Evolutionary conservation across 53 echinoderm and acorn worm genomes (phyloP).

Genomic region (Zoroaster sp.): DNA sequence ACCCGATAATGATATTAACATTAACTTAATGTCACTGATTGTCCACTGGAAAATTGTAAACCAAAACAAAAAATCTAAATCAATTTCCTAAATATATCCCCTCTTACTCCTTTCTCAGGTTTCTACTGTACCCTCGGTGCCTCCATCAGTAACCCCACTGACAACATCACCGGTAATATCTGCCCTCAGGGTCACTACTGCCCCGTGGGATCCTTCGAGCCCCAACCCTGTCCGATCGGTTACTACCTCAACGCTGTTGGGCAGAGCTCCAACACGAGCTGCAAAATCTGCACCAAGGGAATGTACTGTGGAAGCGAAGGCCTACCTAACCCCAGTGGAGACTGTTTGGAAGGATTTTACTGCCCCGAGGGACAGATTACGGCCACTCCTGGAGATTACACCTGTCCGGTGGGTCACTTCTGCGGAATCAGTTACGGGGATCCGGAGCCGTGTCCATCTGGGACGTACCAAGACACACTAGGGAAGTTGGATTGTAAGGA

Average conservation of each 20-base stretch:
- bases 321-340: conserved; percentile 69
- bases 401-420: conserved; percentile 91
- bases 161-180: conserved; percentile 89
- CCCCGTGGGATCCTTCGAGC: conserved; percentile 72
- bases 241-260: conserved; percentile 80
- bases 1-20: too few relatives aligned
- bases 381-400: conserved; percentile 69
- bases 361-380: conserved; percentile 87
- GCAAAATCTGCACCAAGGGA: conserved; percentile 93
- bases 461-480: conserved; percentile 82
- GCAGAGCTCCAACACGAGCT: conserved; percentile 69
- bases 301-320: conserved; percentile 82
- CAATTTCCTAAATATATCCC: neutral
- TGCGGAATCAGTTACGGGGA: conserved; percentile 79
- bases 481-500: conserved; percentile 87
- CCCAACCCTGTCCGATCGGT: conserved; percentile 82
- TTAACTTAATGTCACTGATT: too few relatives aligned
- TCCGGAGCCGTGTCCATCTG: conserved; percentile 92
- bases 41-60: neutral
- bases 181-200: conserved; percentile 93
- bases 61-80: neutral
- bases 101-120: conserved; percentile 38
- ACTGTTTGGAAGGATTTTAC: conserved; percentile 87
- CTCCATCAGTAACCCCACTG: conserved; percentile 78
- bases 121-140: conserved; percentile 85